phyloP scores from a whole-genome alignment of 2,797 vertebrate genomes.

The Ctenochaetus hawaiiensis region DNA sequence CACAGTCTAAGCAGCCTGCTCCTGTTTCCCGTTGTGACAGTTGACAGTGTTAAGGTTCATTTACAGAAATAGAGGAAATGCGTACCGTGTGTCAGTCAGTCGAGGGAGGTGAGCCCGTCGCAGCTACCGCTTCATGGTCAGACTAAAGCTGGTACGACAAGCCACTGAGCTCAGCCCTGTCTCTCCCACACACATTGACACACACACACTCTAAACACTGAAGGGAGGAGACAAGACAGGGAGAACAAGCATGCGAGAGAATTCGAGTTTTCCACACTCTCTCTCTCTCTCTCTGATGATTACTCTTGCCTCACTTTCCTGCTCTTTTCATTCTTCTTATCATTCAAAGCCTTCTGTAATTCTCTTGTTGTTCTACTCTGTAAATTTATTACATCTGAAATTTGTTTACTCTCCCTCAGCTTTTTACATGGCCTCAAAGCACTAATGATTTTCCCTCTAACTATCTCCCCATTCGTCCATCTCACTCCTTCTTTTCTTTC shows the following conservation, averaged over 20 bases:
- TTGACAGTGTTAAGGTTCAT: conserved; percentile 17
- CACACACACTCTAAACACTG: conserved; percentile 21
- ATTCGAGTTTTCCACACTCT: conserved; percentile 28
- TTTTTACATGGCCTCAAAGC: conserved; percentile 22
- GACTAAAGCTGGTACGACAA: conserved; percentile 56
- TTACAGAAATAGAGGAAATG: conserved; percentile 60
- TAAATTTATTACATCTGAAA: conserved; percentile 17
- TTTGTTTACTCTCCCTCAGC: conserved; percentile 29
- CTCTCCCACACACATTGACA: conserved; percentile 13
- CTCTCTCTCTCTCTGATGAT: conserved; percentile 24
- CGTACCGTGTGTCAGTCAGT: conserved; percentile 52
- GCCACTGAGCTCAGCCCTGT: conserved; percentile 51
- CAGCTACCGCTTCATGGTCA: conserved; percentile 39
- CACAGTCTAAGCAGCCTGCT: conserved; percentile 7
- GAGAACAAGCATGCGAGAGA: conserved; percentile 35
- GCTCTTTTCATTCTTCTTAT: conserved; percentile 17
- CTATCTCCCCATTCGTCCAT: neutral
- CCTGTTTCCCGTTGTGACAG: conserved; percentile 28
- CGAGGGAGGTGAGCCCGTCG: conserved; percentile 36
- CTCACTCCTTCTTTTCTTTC: neutral
- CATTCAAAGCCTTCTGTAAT: conserved; percentile 11
- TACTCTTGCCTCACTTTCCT: conserved; percentile 11
- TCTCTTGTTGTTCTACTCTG: conserved; percentile 31
- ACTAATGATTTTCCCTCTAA: neutral
- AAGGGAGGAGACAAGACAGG: conserved; percentile 67